Evolutionary conservation across 2,888 invertebrate species (phyloP).

Genomic region (Biston stratarius): DNA sequence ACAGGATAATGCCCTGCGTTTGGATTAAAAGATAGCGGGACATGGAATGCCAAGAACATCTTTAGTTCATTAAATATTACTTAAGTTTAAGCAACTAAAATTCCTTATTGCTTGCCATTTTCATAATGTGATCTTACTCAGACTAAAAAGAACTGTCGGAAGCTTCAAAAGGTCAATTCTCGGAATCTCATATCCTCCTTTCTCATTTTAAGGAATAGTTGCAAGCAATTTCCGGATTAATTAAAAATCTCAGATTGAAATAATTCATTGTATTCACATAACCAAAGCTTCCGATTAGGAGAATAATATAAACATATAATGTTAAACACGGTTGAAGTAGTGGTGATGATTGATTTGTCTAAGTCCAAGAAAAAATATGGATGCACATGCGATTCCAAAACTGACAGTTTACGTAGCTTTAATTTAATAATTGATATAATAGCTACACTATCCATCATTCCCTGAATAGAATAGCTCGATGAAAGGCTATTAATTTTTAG

Average conservation of each 20-base stretch:
- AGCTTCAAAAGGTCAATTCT: too few relatives aligned
- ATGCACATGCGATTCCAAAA: constrained; percentile 1
- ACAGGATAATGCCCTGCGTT: constrained; percentile 28
- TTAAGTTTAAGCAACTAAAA: too few relatives aligned
- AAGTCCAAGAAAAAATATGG: constrained; percentile 5
- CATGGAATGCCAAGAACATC: not conserved
- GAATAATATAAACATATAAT: too few relatives aligned
- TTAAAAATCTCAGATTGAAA: too few relatives aligned
- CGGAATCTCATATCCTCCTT: too few relatives aligned
- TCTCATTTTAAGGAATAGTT: too few relatives aligned
- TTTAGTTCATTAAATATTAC: not conserved
- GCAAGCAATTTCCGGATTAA: too few relatives aligned
- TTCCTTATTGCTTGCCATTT: not conserved
- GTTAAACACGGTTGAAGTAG: not conserved
- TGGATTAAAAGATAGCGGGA: not conserved
- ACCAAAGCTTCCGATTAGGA: too few relatives aligned
- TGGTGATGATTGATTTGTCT: not conserved
- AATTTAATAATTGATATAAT: constrained; percentile 13
- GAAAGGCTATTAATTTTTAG: constrained; percentile 15
- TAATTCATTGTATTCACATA: too few relatives aligned
- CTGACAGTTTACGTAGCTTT: constrained; percentile 5
- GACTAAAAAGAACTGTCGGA: too few relatives aligned
- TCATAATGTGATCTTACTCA: too few relatives aligned
- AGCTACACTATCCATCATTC: constrained; percentile 9
- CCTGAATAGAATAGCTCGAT: not conserved